phyloP scores from a whole-genome alignment of 2,797 vertebrate genomes.

The Enteromius mattozi region DNA sequence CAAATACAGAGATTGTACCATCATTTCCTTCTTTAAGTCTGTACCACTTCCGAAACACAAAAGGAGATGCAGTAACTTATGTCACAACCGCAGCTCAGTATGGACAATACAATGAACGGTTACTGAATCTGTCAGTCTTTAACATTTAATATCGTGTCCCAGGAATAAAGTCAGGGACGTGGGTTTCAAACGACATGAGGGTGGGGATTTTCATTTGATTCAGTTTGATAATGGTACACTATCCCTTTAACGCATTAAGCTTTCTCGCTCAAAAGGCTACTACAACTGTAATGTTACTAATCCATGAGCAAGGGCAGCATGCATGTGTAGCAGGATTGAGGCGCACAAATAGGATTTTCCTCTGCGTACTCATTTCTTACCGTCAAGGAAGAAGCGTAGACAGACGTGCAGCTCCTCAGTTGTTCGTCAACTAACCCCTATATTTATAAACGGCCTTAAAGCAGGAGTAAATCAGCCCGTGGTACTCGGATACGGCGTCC shows the following conservation, averaged over 20 bases:
- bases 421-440: neutral
- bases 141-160: neutral
- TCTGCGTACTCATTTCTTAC: slow-evolving; percentile 35
- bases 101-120: neutral
- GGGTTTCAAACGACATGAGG: neutral
- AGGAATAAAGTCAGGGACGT: neutral
- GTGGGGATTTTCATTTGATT: neutral
- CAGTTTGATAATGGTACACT: neutral
- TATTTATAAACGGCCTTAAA: neutral
- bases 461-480: neutral
- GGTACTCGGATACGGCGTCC: neutral
- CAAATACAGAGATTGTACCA: neutral
- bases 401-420: neutral
- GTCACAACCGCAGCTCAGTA: neutral
- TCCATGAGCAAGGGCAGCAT: slow-evolving; percentile 39
- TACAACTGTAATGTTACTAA: slow-evolving; percentile 33
- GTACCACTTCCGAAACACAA: neutral
- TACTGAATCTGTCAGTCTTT: neutral
- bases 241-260: slow-evolving; percentile 13
- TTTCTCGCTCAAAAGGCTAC: slow-evolving; percentile 5
- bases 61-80: neutral
- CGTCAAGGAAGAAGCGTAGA: slow-evolving; percentile 26
- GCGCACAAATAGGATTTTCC: slow-evolving; percentile 30
- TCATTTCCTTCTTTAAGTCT: neutral
- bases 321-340: slow-evolving; percentile 24